Base-by-base conservation (phyloP, 2,888 invertebrate species). In the Ramazzottius varieornatus region DNA sequence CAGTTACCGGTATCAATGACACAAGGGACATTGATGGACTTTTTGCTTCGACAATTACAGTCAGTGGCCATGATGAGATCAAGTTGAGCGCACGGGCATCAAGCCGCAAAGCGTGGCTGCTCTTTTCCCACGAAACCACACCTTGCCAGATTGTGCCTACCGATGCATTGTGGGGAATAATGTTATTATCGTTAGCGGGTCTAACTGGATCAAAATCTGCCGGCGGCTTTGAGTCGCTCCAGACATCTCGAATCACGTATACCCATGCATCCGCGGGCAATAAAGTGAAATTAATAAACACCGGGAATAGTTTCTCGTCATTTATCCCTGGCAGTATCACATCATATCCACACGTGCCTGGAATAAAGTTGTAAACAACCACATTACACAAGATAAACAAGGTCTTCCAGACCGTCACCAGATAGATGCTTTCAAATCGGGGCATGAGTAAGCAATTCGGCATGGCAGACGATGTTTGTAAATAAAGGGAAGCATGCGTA, bases 31-130 rank as follows among this genome's bases (percentile, higher is more conserved):
- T 24, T n/a, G n/a, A n/a, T n/a, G n/a, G n/a, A 29, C 54, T 54
- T 54, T 54, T 54, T 54, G 54, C 54, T 29, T 54, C 54, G 24
- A 54, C 24, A 16, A 54, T 54, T 24, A 54, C 54, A 54, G 54
- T 54, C 29, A 54, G 54, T 24, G n/a, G 54, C 20, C n/a, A n/a
- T 29, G 54, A 29, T 54, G 54, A 54, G 13, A 29, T 4, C 20
- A 54, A 8, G 13, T 29, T 54, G 4, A 4, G 54, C 29, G 20
- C 20, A 40, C 40, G 13, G 40, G 20, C 20, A 29, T 54, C 54
- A 8, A 54, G 20, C n/a, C 20, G 13, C 29, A 54, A 29, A 8
- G 54, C 8, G 29, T 29, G 54, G 20, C 54, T 13, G 4, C 29
- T 16, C n/a, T 13, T 4, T 13, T 54, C 54, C 54, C 54, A 54